Conservation (phyloP, 2,113 vertebrate genomes). For the Oostethus manadensis region DNA sequence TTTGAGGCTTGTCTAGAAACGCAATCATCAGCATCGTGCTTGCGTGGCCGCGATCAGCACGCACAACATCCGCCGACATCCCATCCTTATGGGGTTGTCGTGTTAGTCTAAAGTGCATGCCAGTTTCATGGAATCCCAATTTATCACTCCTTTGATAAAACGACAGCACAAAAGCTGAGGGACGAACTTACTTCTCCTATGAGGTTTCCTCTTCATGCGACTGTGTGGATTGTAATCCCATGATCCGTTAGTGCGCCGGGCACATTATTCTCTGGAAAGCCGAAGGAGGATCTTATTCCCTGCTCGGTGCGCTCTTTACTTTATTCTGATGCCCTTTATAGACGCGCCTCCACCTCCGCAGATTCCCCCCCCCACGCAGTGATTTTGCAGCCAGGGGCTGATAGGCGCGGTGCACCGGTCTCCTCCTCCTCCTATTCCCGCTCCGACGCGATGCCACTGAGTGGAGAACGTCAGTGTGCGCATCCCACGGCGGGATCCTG, state of each 20-base stretch:
- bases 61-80: not conserved
- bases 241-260: slow-evolving; percentile 15
- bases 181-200: slow-evolving; percentile 52
- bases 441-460: slow-evolving; percentile 50
- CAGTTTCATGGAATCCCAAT: not conserved
- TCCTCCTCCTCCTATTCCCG: slow-evolving; percentile 30
- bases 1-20: slow-evolving; percentile 34
- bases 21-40: slow-evolving; percentile 45
- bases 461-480: slow-evolving; percentile 49
- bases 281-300: slow-evolving; percentile 16
- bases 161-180: not conserved
- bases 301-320: slow-evolving; percentile 27
- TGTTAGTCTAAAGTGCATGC: slow-evolving; percentile 3
- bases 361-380: slow-evolving; percentile 39
- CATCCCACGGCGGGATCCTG: slow-evolving; percentile 50
- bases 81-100: not conserved
- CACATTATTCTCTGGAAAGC: slow-evolving; percentile 25
- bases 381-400: slow-evolving; percentile 3
- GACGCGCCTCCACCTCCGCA: slow-evolving; percentile 30
- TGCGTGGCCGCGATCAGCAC: slow-evolving; percentile 17
- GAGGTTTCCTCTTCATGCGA: slow-evolving; percentile 57
- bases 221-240: slow-evolving; percentile 48
- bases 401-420: not conserved
- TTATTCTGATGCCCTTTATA: slow-evolving; percentile 24
- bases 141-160: not conserved